Base-by-base conservation (phyloP, 2,797 vertebrate genomes). In the Melanotaenia trifasciata region DNA sequence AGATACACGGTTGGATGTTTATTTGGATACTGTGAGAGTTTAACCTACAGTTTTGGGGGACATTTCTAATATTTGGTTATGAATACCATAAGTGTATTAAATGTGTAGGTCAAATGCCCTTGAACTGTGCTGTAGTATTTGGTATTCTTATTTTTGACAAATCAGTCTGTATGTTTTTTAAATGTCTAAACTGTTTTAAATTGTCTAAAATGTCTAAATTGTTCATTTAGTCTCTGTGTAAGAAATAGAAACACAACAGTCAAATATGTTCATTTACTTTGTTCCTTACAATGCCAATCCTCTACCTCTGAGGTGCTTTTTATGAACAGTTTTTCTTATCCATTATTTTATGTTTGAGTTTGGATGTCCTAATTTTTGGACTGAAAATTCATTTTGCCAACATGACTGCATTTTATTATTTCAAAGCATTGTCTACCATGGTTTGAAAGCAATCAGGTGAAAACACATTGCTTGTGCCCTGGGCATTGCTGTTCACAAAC, bases 361-460 rank as follows among this genome's bases (percentile, higher is more conserved):
- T 84, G 51, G 33, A 74, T 53, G 53, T 50, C 64, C 47, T 20
- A 18, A 59, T 67, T 82, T 81, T 74, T 70, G 7, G 75, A 78
- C 59, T 58, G 45, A 62, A 73, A 61, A 56, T 83, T 75, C 35
- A 79, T 70, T 81, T 87, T 59, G 51, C 70, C 58, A 74, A 53
- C 67, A 73, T 71, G 60, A 58, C 61, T 73, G 72, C 71, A 43
- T 74, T 85, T 85, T 70, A 80, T 67, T 71, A 73, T 88, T 87
- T 88, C 56, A 84, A 77, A 86, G 63, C 82, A 70, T 73, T 82
- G 76, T 84, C 86, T 83, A 18, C 43, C 72, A 70, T 70, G 60
- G 69, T 74, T 84, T 90, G 80, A 90, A 92, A 85, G 81, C 79
- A 91, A 90, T 91, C 90, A 83, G 85, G 79, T 83, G 74, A 79